A percentile compares a stretch with the other conserved stretches of the same genome.
Conservation (phyloP, 1,140 invertebrate genomes). For the Eciton burchellii region DNA sequence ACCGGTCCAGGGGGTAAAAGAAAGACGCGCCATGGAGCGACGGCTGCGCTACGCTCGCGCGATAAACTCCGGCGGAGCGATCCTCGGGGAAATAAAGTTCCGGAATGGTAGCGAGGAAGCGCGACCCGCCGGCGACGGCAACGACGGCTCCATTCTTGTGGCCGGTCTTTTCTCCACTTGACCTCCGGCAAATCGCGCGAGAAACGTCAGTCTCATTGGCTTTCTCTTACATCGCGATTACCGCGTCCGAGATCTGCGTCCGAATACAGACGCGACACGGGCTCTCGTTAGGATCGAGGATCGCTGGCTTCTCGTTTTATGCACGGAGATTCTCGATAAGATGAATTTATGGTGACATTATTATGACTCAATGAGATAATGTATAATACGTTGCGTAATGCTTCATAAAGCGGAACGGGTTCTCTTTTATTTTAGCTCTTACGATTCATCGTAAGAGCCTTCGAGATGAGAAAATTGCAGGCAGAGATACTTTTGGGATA, state of each 20-base stretch:
- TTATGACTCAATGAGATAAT: no score
- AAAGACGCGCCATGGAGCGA: slow-evolving; percentile 45
- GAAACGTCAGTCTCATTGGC: slow-evolving; percentile 53
- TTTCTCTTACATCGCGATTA: slow-evolving; percentile 42
- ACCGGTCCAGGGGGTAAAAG: slow-evolving; percentile 15
- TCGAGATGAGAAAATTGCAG: no score
- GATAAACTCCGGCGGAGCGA: slow-evolving; percentile 76
- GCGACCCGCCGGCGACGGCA: slow-evolving; percentile 6
- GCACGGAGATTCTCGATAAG: no score
- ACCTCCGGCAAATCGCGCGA: slow-evolving; percentile 65
- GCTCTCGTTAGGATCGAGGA: slow-evolving; percentile 25
- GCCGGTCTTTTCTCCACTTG: slow-evolving; percentile 62
- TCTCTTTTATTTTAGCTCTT: no score
- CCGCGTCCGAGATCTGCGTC: background rate
- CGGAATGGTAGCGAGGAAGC: slow-evolving; percentile 65
- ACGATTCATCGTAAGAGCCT: no score
- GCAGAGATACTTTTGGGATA: no score
- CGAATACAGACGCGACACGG: background rate
- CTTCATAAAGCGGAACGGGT: no score
- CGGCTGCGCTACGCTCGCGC: slow-evolving; percentile 68
- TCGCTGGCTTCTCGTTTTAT: no score
- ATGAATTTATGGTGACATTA: no score
- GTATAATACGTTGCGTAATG: no score
- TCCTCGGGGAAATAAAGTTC: slow-evolving; percentile 80
- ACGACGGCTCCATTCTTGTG: slow-evolving; percentile 41